Base-by-base conservation (phyloP, 2,113 vertebrate genomes). In the Melanocharis versteri region DNA sequence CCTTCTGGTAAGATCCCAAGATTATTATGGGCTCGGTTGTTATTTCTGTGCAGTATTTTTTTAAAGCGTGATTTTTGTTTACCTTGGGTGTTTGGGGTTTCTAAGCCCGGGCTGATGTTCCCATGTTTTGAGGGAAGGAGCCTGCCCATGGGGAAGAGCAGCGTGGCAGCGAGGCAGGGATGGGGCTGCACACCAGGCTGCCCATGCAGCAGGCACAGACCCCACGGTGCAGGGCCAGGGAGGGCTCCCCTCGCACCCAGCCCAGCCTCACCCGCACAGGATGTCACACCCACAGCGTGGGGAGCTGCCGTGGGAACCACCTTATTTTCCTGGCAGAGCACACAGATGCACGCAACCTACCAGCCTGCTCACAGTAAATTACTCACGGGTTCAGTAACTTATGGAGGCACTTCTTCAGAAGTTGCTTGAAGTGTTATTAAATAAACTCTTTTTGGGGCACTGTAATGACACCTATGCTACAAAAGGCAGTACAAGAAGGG, bases 291-390 rank as follows among this genome's bases (percentile, higher is more conserved):
- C 73, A 2, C 18, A 35, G 61, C 91, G 47, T 89, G 94, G 95
- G 94, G 30, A 57, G 96, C 95, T 97, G 97, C 95, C 95, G 95
- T 86, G 97, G 98, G 85, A 98, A 98, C 96, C 95, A 84, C 95
- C 91, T 96, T 8, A 1, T 12, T 77, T 35, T 64, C 95, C 95
- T 95, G 97, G 93, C 86, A 94, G 85, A 91, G 93, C 66, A 93
- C 93, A 93, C 76, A 91, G 97, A 96, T 94, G 93, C 77, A 78
- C 70, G 90, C 92, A 96, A 84, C 96, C 93, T 95, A 89, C 96
- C 97, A 97, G 97, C 89, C 69, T 91, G 35, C 91, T 87, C 95
- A 39, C 58, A 78, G 95, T 80, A 95, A 97, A 97, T 96, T 76
- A 95, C 21, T 97, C 95, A 70, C 83, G 94, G 89, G 90, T 84